Evolutionary conservation across 2,888 invertebrate species (phyloP), one percentile per base, ranked within the genome.

Genomic region (Acronicta alni): DNA sequence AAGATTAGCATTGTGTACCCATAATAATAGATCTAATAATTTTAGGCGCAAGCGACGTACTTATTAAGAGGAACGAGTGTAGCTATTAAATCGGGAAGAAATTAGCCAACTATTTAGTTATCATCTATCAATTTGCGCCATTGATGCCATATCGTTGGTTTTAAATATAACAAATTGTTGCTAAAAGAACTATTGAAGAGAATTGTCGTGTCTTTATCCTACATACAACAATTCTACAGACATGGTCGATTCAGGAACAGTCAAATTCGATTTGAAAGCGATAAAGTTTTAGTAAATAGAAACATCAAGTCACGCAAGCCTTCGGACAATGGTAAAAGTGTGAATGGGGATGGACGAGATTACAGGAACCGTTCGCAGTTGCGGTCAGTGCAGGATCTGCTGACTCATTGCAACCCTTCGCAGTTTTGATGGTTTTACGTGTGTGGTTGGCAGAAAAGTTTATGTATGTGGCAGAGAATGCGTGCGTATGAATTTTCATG

Each of bases 371-470:
- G 57, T 57, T 38, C 47, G 46, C 55, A 66, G 77, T 75, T 57
- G 66, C 43, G 77, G 72, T 75, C 72, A 80, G 58, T 14, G 37
- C 30, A 71, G 47, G 68, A 67, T 66, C 44, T 57, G 81, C 79
- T 72, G 80, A 80, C 57, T 81, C 79, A 83, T 74, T 67, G 68
- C 79, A 72, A 72, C 82, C 83, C 80, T 79, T 80, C 71, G 70
- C 69, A 72, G 39, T 65, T 60, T 39, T 32, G 15, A 47, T 43
- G 54, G 8, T 12, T 30, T 30, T 12, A 12, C 3, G 51, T 57
- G 51, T 57, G 59, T 45, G 52, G 67, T 61, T 59, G 35, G 53
- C 57, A 53, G 75, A 82, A 83, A 65, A 70, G 75, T 67, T 20
- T 38, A 72, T 74, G 80, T 12, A 30, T 30, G 30, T 30, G 30